Evolutionary conservation across 1,140 invertebrate genomes (phyloP).

Genomic region (Caerostris darwini): DNA sequence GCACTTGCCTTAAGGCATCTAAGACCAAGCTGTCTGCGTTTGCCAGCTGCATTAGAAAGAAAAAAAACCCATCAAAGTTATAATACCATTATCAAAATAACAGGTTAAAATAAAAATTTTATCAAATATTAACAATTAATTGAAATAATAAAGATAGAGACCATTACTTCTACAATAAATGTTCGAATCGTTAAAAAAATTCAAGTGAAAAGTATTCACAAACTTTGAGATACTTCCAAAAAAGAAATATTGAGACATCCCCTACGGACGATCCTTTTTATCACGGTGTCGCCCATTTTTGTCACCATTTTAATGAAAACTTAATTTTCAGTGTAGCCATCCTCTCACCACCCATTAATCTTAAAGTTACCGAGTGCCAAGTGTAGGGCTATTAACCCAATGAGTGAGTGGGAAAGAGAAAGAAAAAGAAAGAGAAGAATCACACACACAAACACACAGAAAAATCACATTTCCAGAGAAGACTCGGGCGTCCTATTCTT

Average conservation of each 20-base stretch:
- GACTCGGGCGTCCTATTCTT: neutral
- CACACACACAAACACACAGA: neutral
- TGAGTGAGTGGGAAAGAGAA: neutral
- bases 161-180: no score
- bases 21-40: no score
- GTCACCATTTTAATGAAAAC: slow-evolving; percentile 38
- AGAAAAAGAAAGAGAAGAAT: neutral
- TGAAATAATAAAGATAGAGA: no score
- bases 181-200: no score
- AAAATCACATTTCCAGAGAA: neutral
- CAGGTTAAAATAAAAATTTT: no score
- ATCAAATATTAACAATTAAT: no score
- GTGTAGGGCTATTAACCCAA: neutral
- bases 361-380: neutral
- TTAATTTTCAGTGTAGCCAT: neutral
- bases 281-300: neutral
- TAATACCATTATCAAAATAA: no score
- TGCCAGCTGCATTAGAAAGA: no score
- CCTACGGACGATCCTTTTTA: neutral
- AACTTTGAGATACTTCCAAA: no score
- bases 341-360: neutral
- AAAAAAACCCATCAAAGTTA: no score
- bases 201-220: no score
- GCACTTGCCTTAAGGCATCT: no score
- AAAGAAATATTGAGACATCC: neutral